These are phyloP conservation scores for Caenorhabditis sinica DNA, from an alignment of 2,888 invertebrate genomes.

Conservation along the genomic window DNA sequence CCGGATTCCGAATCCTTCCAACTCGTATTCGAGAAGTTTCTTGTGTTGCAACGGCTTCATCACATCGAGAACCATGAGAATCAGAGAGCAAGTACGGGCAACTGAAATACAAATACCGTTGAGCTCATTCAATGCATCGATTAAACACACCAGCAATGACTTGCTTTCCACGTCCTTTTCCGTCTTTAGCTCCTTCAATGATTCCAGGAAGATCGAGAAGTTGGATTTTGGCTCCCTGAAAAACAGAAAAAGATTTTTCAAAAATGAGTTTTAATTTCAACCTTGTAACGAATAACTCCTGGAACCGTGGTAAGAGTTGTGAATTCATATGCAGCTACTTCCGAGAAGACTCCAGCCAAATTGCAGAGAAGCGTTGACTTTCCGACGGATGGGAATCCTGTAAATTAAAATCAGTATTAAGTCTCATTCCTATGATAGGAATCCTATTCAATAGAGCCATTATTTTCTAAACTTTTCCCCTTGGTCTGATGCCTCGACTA, in stretches of 20 bases:
- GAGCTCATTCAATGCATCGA: too few relatives aligned
- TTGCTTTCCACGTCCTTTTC: slow-evolving; percentile 87
- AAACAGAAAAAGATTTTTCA: background rate
- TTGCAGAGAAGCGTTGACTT: slow-evolving; percentile 98
- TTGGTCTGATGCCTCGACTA: background rate
- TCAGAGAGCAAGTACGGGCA: slow-evolving; percentile 96
- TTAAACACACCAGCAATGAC: slow-evolving; percentile 90
- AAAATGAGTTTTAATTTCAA: background rate
- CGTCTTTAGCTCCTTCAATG: slow-evolving; percentile 99
- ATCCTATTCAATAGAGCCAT: too few relatives aligned
- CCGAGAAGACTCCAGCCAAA: slow-evolving; percentile 99
- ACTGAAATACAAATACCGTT: too few relatives aligned
- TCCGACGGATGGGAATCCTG: slow-evolving; percentile 98
- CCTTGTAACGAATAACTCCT: slow-evolving; percentile 88
- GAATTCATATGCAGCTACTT: slow-evolving; percentile 99
- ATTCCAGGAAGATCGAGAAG: slow-evolving; percentile 98
- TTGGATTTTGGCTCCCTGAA: slow-evolving; percentile 97
- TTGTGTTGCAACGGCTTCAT: slow-evolving; percentile 98
- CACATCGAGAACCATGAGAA: slow-evolving; percentile 96
- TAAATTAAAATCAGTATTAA: slow-evolving; percentile 58
- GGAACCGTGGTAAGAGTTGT: slow-evolving; percentile 99
- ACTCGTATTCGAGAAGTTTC: slow-evolving; percentile 92
- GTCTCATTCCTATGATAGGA: too few relatives aligned
- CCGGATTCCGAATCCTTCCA: slow-evolving; percentile 98
- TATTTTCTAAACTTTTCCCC: background rate